Conservation (phyloP, 2,888 invertebrate species). For the Alitta virens region DNA sequence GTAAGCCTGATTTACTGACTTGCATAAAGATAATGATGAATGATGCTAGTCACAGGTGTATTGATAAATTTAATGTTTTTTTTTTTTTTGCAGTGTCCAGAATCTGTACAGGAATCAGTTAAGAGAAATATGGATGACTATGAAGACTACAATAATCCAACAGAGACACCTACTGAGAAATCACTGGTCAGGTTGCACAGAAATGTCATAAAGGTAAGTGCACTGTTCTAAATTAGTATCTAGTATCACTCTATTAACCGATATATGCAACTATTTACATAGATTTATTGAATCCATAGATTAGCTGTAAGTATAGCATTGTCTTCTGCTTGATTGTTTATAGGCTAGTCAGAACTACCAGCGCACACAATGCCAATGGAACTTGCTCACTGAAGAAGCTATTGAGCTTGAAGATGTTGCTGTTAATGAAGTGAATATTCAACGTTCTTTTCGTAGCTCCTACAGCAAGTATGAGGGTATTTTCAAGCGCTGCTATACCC, state of each 20-base stretch:
- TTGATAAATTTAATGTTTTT: no score
- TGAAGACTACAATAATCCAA: conserved; percentile 46
- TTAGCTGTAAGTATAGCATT: conserved; percentile 1
- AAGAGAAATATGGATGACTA: conserved; percentile 37
- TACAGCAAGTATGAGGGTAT: conserved; percentile 39
- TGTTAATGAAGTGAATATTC: conserved; percentile 65
- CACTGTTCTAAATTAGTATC: no score
- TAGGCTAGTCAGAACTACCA: conserved; percentile 79
- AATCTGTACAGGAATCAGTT: conserved; percentile 37
- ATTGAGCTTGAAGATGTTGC: conserved; percentile 82
- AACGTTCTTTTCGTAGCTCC: conserved; percentile 33
- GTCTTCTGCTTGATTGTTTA: conserved; percentile 48
- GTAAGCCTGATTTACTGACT: not conserved
- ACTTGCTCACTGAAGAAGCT: conserved; percentile 72
- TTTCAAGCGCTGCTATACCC: conserved; percentile 46
- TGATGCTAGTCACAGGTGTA: no score
- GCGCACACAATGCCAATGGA: conserved; percentile 90
- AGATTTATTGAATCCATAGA: no score
- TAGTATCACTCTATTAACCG: no score
- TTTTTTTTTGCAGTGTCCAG: conserved; percentile 48
- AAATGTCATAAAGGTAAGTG: conserved; percentile 43
- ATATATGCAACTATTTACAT: no score
- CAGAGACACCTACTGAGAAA: conserved; percentile 66
- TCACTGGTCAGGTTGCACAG: conserved; percentile 81
- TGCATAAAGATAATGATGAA: no score